Evolutionary conservation across 2,113 vertebrate species (phyloP), one percentile per base, ranked within the genome.

Genomic region (Eubucco bourcierii): DNA sequence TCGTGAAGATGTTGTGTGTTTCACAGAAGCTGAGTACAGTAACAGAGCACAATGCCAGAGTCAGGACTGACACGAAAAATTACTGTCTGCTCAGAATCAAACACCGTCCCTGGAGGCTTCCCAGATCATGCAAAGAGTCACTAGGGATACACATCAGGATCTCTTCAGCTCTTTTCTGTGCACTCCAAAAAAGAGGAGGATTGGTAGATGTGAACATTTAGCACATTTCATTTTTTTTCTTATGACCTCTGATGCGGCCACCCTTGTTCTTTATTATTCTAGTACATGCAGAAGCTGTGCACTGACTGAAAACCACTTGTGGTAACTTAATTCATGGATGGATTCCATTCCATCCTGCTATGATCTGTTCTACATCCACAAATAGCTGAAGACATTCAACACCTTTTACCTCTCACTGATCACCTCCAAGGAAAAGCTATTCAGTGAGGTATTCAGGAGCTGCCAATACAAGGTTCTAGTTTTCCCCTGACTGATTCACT

Each of bases 251-350:
- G 75, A 46, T 80, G 80, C 0, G 2, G 75, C 39, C n/a, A 28
- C 41, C 31, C 18, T 39, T 33, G 20, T 72, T 91, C 87, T 91
- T 93, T 84, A 93, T 90, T 96, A 94, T 77, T 94, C 59, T 93
- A 46, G 55, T 12, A 66, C 27, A 44, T 76, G 58, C 39, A 78
- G 18, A 87, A 72, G 63, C 68, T 4, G 1, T 15, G 66, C 31
- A 37, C 6, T 84, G 77, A 67, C 77, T 90, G 86, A 88, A 95
- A 93, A 91, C 66, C 70, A 81, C 55, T 95, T 72, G 34, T 33
- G 3, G 53, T 80, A 37, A 61, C 47, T 90, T 46, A 83, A 80
- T 88, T 88, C 50, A 3, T 58, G 61, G 66, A 86, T 58, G 29
- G 85, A 84, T 33, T 80, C 41, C 44, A 10, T 82, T 89, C 74